Conservation (phyloP, 2,113 vertebrate species). For the Salvelinus sp. region DNA sequence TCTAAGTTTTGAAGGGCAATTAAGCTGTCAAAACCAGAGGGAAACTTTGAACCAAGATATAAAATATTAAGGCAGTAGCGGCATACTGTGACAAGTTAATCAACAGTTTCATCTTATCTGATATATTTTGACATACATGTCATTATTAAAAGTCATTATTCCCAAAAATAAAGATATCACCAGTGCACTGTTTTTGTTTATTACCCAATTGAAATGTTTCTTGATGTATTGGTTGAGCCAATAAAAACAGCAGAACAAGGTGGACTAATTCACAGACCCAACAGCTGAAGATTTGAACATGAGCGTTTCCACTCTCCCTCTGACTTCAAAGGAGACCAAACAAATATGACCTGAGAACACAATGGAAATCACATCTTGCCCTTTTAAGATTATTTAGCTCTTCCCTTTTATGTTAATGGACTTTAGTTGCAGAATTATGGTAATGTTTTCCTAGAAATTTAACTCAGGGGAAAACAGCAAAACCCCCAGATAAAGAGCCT, state of each 20-base stretch:
- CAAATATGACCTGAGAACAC: conserved; percentile 46
- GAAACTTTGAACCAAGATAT: conserved; percentile 17
- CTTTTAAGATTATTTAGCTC: conserved; percentile 57
- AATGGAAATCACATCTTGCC: conserved; percentile 60
- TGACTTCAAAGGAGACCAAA: conserved; percentile 41
- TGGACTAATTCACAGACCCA: not conserved
- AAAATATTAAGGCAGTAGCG: not conserved
- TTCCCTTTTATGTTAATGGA: conserved; percentile 49
- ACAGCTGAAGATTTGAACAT: conserved; percentile 18
- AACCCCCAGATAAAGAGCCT: conserved; percentile 57
- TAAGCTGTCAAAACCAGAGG: conserved; percentile 24
- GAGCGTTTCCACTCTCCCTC: conserved; percentile 29
- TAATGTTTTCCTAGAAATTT: conserved; percentile 65
- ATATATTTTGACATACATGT: too few relatives aligned
- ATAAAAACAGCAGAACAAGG: too few relatives aligned
- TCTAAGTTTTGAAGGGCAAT: not conserved
- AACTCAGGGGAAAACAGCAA: conserved; percentile 35
- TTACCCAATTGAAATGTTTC: not conserved
- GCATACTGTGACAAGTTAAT: not conserved
- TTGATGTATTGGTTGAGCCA: not conserved
- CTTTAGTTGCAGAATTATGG: conserved; percentile 59
- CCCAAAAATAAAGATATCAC: too few relatives aligned
- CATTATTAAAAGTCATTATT: too few relatives aligned
- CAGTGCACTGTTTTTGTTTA: too few relatives aligned
- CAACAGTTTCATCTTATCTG: too few relatives aligned